Conservation (phyloP, 2,113 vertebrate genomes). For the Ibidorhyncha struthersii region DNA sequence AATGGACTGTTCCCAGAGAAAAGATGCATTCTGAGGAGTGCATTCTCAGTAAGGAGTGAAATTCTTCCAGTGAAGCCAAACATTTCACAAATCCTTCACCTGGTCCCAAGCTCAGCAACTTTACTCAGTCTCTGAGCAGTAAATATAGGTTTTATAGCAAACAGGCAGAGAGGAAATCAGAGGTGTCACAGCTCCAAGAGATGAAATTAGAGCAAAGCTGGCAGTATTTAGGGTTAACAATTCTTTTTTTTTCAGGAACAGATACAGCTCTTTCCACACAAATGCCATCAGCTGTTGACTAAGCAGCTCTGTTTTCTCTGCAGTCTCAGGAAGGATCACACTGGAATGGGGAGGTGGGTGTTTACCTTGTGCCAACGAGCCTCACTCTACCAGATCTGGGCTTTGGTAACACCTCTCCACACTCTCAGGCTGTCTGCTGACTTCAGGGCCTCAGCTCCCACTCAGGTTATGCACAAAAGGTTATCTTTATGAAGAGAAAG, state of each 20-base stretch:
- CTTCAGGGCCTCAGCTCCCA: neutral
- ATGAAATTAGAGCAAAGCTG: constrained; percentile 7
- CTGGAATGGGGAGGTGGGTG: neutral
- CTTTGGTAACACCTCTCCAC: neutral
- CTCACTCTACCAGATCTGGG: neutral
- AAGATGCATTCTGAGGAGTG: neutral
- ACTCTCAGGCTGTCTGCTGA: neutral
- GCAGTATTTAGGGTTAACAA: neutral
- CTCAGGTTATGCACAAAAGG: neutral
- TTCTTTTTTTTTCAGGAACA: neutral
- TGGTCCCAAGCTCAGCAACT: neutral
- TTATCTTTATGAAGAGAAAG: neutral
- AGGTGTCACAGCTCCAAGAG: neutral
- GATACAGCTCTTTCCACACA: constrained; percentile 3
- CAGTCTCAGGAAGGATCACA: constrained; percentile 1
- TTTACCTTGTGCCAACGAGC: neutral
- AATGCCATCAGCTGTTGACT: constrained; percentile 33
- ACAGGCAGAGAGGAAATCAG: neutral
- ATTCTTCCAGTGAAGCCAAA: neutral
- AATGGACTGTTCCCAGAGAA: neutral
- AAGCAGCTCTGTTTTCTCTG: constrained; percentile 21
- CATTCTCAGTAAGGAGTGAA: too few species aligned
- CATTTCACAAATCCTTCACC: neutral
- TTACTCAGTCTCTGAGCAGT: neutral
- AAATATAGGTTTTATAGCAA: neutral